Evolutionary conservation across 2,888 invertebrate genomes (phyloP), one percentile per base, ranked within the genome.

Genomic region (Stratiomys singularior): DNA sequence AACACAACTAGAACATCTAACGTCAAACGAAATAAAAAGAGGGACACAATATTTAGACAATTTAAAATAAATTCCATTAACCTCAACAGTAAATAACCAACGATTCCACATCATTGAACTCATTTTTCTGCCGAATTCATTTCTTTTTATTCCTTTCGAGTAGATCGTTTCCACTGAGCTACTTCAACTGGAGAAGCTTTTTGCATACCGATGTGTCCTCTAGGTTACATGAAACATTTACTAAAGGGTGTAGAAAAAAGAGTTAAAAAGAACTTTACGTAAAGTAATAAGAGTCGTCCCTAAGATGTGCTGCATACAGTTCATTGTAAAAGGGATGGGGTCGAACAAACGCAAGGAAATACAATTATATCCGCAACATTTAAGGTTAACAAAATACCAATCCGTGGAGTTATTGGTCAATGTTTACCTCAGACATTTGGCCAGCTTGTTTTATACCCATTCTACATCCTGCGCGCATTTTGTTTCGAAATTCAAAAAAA

Each of bases 361-460:
- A 37, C 37, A 77, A 79, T 77, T 77, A 77, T 77, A 76, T 79
- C 76, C 76, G 76, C 77, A 76, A 71, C 77, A 79, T 77, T 79
- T 76, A 77, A 79, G 63, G 77, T 21, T 66, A 72, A 58, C 77
- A 60, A 77, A 79, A 79, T 67, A 28, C 64, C 46, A 37, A 60
- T 76, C 11, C 25, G 46, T 69, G 27, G 28, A 52, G 30, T 44
- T 74, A 76, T 76, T 60, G 63, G 46, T 64, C 27, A 21, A 46
- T 64, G 52, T 5, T 9, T 52, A 52, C 52, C 52, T 52, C 25
- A 28, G 28, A 30, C 27, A 37, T 3, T 37, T 9, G 37, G 9
- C 37, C 37, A 37, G 37, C 37, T 37, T 37, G 37, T 37, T 37
- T 37, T 37, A 37, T 9, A 37, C 3, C 9, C 37, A 5, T 37